Evolutionary conservation across 2,113 vertebrate species (phyloP).

Genomic region (Anoura caudifer): DNA sequence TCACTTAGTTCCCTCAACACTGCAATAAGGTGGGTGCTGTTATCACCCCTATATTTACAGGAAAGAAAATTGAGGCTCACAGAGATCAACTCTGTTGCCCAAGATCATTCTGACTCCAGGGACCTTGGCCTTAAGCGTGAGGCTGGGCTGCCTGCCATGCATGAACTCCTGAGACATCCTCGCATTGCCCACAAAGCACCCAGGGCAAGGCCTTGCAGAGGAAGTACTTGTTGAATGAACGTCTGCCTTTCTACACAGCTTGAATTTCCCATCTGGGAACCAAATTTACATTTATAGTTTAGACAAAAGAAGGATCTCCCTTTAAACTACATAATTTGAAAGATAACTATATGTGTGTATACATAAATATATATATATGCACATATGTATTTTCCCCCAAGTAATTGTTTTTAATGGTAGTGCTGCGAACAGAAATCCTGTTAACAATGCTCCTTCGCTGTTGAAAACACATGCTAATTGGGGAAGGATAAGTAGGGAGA

Average conservation of each 20-base stretch:
- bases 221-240: background rate
- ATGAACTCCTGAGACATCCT: background rate
- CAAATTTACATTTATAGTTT: background rate
- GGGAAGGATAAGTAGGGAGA: background rate
- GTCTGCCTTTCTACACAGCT: background rate
- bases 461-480: background rate
- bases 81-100: background rate
- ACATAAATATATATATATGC: background rate
- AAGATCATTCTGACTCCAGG: background rate
- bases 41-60: background rate
- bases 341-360: background rate
- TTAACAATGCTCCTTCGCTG: background rate
- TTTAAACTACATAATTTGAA: background rate
- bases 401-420: slow-evolving; percentile 6
- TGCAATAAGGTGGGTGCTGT: background rate
- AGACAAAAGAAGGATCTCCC: background rate
- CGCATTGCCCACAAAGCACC: background rate
- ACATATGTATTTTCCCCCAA: background rate
- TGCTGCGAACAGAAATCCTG: slow-evolving; percentile 1
- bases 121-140: background rate
- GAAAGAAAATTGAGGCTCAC: background rate
- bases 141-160: background rate
- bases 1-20: background rate
- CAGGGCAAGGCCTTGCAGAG: background rate
- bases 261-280: background rate